Evolutionary conservation across 2,113 vertebrate species (phyloP), one percentile per base, ranked within the genome.

Genomic region (Syngnathus scovelli): DNA sequence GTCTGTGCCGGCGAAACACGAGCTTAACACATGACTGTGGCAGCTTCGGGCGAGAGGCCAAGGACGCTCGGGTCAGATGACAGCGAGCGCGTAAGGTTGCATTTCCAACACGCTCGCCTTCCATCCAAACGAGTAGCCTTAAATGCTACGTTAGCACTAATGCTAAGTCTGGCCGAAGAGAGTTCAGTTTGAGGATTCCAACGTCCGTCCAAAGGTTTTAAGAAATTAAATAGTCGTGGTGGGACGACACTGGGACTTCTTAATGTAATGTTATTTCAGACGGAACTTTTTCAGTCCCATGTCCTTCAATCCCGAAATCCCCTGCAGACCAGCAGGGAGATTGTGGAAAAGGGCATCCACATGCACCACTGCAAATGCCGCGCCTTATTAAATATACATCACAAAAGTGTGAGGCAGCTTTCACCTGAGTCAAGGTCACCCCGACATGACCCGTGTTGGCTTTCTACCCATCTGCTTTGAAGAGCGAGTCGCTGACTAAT

Each of bases 341-440:
- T 62, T 58, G 37, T 66, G 66, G 76, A 63, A 87, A 88, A 90
- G 86, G 86, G 83, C 86, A 84, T 52, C 75, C 60, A 61, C 83
- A 66, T 78, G 81, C 82, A 77, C 80, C 65, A 61, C 85, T 69
- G 76, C 78, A 80, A 84, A 86, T 83, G 78, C 77, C 83, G 87
- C 76, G 72, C 82, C 83, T 83, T 80, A 88, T 91, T 89, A 89
- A 91, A 90, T 82, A 90, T 89, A 82, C 85, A 89, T 91, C 81
- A 74, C 71, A 71, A 81, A 77, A 75, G 36, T 74, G 78, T 77
- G 78, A 78, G 82, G 74, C 74, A 64, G 43, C 56, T n/a, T 67
- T 85, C 78, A 86, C 78, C 82, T 76, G 76, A 75, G 80, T 71
- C 77, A 82, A 83, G 69, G 75, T 78, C 69, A 48, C 39, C 0